Conservation (phyloP, 1,140 invertebrate species). For the Theocolax elegans region DNA sequence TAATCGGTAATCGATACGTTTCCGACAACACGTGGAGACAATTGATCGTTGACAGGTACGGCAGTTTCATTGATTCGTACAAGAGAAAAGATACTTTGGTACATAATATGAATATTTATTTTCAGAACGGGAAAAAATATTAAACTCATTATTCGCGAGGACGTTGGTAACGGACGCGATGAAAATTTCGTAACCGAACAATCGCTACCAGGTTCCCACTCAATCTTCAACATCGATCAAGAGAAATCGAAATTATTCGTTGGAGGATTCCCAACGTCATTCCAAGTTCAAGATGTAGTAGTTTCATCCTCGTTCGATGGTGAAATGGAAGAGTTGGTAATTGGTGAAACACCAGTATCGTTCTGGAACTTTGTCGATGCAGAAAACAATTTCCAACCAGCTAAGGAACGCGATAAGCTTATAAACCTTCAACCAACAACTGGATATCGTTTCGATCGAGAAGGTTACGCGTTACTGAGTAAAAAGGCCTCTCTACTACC, state of each 20-base stretch:
- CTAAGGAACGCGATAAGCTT: constrained; percentile 77
- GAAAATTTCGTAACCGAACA: constrained; percentile 70
- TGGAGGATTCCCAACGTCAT: constrained; percentile 83
- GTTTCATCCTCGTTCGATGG: constrained; percentile 84
- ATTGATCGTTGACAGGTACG: constrained; percentile 85
- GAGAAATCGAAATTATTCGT: constrained; percentile 89
- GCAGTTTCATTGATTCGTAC: no score
- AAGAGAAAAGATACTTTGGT: constrained; percentile 18
- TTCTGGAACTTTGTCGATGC: constrained; percentile 94
- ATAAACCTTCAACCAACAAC: constrained; percentile 72
- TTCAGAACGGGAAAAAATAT: constrained; percentile 83
- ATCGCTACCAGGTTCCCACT: constrained; percentile 76
- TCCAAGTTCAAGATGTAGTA: constrained; percentile 76
- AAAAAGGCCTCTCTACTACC: constrained; percentile 69
- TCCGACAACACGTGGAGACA: constrained; percentile 92
- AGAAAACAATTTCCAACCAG: constrained; percentile 80
- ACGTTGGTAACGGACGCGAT: constrained; percentile 73
- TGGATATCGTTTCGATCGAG: constrained; percentile 87
- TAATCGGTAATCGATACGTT: constrained; percentile 80
- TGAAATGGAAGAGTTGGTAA: constrained; percentile 88
- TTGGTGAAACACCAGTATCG: constrained; percentile 89
- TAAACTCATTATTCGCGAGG: constrained; percentile 83
- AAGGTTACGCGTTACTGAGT: constrained; percentile 82
- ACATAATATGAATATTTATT: constrained; percentile 12
- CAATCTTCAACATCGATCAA: constrained; percentile 88